A percentile compares a stretch with the other conserved stretches of the same genome.
phyloP scores from a whole-genome alignment of 2,888 invertebrate genomes.

The Andrena praecox region DNA sequence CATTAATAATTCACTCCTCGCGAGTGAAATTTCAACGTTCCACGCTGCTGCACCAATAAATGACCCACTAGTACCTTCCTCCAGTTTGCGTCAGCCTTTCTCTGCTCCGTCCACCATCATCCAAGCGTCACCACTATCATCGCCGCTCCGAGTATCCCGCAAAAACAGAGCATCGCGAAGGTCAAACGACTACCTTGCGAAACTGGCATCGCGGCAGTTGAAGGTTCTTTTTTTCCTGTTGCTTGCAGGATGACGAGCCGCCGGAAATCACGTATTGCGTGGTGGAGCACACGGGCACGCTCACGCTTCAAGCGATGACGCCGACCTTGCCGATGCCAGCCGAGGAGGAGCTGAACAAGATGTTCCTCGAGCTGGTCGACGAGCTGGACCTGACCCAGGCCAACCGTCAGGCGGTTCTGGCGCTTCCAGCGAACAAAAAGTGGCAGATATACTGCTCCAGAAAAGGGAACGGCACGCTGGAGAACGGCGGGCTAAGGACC shows the following conservation, averaged over 20 bases:
- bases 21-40: neutral
- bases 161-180: constrained; percentile 29
- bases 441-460: constrained; percentile 99
- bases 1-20: neutral
- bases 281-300: constrained; percentile 94
- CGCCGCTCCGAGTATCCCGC: neutral
- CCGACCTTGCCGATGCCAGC: constrained; percentile 98
- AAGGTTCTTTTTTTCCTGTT: constrained; percentile 17
- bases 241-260: constrained; percentile 94
- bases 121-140: constrained; percentile 3
- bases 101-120: constrained; percentile 11
- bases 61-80: constrained; percentile 11
- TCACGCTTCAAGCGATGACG: constrained; percentile 94
- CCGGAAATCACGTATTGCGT: constrained; percentile 98
- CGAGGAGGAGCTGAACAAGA: constrained; percentile 95
- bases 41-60: neutral
- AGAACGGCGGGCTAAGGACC: constrained; percentile 86
- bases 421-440: constrained; percentile 96
- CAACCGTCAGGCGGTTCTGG: constrained; percentile 97
- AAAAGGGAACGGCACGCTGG: constrained; percentile 88
- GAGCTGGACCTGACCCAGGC: constrained; percentile 97
- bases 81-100: neutral
- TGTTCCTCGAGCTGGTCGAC: constrained; percentile 97
- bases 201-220: neutral
- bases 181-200: neutral